Conservation (phyloP, 2,888 invertebrate species). For the Nomada fucata region DNA sequence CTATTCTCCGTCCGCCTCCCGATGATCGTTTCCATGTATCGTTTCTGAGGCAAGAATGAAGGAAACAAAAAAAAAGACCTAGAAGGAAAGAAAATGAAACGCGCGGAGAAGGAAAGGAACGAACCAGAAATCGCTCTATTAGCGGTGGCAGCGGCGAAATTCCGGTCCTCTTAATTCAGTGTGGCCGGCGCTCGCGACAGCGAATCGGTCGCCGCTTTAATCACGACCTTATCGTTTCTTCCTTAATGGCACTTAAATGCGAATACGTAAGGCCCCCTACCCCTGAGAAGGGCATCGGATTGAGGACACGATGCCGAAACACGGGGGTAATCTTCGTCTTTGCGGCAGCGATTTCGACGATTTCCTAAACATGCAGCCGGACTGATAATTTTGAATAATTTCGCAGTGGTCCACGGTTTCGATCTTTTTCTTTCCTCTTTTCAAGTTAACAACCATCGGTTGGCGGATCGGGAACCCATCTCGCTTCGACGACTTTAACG, state of each 20-base stretch:
- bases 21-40: constrained; percentile 45
- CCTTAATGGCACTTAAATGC: constrained; percentile 62
- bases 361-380: constrained; percentile 29
- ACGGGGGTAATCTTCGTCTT: constrained; percentile 15
- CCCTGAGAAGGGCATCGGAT: constrained; percentile 17
- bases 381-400: constrained; percentile 24
- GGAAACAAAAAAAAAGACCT: neutral
- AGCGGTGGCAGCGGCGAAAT: constrained; percentile 48
- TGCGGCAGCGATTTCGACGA: constrained; percentile 19
- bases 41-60: constrained; percentile 17
- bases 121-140: constrained; percentile 70
- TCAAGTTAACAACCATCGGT: no score
- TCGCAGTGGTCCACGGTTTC: no score
- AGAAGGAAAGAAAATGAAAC: neutral
- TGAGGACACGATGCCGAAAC: neutral
- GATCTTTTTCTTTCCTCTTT: no score
- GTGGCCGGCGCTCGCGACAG: constrained; percentile 41
- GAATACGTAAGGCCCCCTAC: constrained; percentile 38
- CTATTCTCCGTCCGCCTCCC: constrained; percentile 22
- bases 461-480: no score
- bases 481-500: no score
- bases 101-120: neutral
- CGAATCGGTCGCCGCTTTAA: constrained; percentile 57
- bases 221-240: constrained; percentile 61
- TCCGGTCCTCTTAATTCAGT: constrained; percentile 61